Evolutionary conservation across 2,888 invertebrate species (phyloP).

Genomic region (Linyphia triangularis): DNA sequence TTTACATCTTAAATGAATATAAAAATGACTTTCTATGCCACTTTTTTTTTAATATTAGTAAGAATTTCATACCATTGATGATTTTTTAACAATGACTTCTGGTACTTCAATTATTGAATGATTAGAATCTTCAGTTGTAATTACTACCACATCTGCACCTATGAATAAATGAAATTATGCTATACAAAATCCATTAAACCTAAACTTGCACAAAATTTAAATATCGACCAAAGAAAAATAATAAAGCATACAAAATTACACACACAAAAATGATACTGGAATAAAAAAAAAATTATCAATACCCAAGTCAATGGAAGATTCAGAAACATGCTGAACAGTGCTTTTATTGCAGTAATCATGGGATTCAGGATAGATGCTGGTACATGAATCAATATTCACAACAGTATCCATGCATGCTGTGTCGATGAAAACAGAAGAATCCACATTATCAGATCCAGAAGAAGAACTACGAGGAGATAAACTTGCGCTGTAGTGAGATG

Average conservation of each 20-base stretch:
- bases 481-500: conserved; percentile 57
- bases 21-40: too few relatives aligned
- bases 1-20: too few relatives aligned
- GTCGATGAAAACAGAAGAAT: conserved; percentile 26
- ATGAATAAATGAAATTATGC: too few relatives aligned
- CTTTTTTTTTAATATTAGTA: not conserved
- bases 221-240: not conserved
- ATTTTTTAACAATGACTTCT: conserved; percentile 9
- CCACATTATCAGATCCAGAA: conserved; percentile 48
- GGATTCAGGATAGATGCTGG: conserved; percentile 8
- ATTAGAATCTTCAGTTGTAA: conserved; percentile 57
- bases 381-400: conserved; percentile 4
- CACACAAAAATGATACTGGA: too few relatives aligned
- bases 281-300: not conserved
- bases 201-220: not conserved
- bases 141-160: conserved; percentile 69
- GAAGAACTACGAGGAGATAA: conserved; percentile 64
- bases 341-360: conserved; percentile 12
- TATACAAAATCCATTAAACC: not conserved
- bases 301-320: conserved; percentile 52
- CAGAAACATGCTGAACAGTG: conserved; percentile 18
- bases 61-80: not conserved
- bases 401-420: not conserved
- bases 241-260: not conserved
- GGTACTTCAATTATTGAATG: conserved; percentile 34